Percentiles rank a stretch among this genome's conserved stretches.
Evolutionary conservation across 92 coral and sea anemone species (phyloP).

Genomic region (Pocillopora grandis): DNA sequence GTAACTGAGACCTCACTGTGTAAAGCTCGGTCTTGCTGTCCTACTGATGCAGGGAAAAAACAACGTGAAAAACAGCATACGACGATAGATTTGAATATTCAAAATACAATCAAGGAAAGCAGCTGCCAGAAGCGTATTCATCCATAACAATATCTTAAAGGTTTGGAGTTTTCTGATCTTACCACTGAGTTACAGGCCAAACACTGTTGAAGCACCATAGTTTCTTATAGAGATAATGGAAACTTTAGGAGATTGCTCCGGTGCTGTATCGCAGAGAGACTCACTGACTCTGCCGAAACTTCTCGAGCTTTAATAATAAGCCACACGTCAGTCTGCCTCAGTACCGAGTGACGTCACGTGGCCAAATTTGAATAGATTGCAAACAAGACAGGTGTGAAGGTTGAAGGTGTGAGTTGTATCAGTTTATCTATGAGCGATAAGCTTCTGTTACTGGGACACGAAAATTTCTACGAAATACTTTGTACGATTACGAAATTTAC

Average conservation of each 20-base stretch:
- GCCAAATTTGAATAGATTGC: not conserved
- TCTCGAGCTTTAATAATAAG: constrained; percentile 9
- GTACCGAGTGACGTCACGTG: constrained; percentile 26
- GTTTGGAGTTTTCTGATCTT: not conserved
- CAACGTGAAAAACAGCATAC: constrained; percentile 9
- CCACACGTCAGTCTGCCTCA: constrained; percentile 23
- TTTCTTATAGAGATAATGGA: not conserved
- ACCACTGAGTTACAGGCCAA: constrained; percentile 40
- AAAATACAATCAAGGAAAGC: not conserved
- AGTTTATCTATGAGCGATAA: not conserved
- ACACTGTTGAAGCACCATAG: constrained; percentile 27
- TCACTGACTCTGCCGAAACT: not conserved
- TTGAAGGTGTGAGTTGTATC: not conserved
- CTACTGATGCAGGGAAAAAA: not conserved
- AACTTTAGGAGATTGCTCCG: not conserved
- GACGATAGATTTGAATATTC: constrained; percentile 26
- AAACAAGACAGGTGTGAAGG: constrained; percentile 14
- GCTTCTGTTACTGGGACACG: too few species aligned
- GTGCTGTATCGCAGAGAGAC: not conserved
- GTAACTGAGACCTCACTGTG: not conserved
- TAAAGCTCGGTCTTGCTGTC: not conserved
- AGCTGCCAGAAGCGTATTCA: constrained; percentile 19
- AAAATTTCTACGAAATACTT: too few species aligned
- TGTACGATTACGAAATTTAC: too few species aligned
- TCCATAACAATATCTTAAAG: not conserved